These are phyloP conservation scores for Anguilla rostrata DNA, from an alignment of 2,113 vertebrate species.

Conservation along the genomic window DNA sequence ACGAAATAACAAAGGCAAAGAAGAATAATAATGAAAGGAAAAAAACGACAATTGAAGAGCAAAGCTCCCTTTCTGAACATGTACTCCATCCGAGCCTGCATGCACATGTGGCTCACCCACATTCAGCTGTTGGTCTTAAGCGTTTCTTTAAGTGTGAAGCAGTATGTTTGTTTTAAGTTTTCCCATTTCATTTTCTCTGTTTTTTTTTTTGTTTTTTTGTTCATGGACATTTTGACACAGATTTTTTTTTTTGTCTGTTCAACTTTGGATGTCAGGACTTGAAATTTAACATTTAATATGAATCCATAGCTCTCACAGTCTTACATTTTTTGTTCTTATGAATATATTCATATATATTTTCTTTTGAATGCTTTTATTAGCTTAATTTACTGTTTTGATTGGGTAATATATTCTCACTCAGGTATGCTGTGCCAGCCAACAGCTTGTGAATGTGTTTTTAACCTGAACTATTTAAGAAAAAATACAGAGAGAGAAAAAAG, in stretches of 20 bases:
- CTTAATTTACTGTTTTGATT: slow-evolving; percentile 93
- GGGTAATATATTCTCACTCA: slow-evolving; percentile 97
- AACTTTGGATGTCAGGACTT: slow-evolving; percentile 90
- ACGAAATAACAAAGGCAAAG: slow-evolving; percentile 24
- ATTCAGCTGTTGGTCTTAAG: slow-evolving; percentile 98
- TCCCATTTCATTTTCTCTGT: slow-evolving; percentile 76
- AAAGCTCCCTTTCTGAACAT: slow-evolving; percentile 60
- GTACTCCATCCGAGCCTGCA: slow-evolving; percentile 89
- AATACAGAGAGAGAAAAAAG: slow-evolving; percentile 63
- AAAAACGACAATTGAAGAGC: too few species aligned
- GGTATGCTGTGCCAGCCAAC: slow-evolving; percentile 99
- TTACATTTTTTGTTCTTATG: slow-evolving; percentile 76
- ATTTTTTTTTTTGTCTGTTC: slow-evolving; percentile 87
- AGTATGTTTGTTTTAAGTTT: slow-evolving; percentile 80
- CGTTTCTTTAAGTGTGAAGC: slow-evolving; percentile 94
- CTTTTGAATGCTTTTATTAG: slow-evolving; percentile 86
- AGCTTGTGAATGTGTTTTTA: slow-evolving; percentile 99
- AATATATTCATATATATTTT: slow-evolving; percentile 61
- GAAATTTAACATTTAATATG: slow-evolving; percentile 83
- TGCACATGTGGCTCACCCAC: slow-evolving; percentile 90
- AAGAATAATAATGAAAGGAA: too few species aligned
- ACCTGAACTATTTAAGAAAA: slow-evolving; percentile 86
- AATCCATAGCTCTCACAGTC: slow-evolving; percentile 87
- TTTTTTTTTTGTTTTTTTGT: slow-evolving; percentile 66
- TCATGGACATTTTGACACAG: slow-evolving; percentile 73